Conservation (phyloP, 2,888 invertebrate species). For the Eutolmus rufibarbis region DNA sequence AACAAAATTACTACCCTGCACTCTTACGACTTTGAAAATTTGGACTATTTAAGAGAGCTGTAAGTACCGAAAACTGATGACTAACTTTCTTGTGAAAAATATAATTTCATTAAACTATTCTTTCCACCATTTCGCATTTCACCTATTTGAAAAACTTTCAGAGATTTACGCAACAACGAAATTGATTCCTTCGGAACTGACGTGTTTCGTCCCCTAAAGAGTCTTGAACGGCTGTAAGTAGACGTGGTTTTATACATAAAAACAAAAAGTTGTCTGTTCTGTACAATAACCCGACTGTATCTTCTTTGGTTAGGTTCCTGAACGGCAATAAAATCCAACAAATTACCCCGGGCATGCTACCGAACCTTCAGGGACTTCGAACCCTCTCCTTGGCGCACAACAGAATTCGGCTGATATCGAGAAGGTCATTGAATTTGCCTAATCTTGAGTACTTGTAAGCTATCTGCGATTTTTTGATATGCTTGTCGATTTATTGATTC, state of each 20-base stretch:
- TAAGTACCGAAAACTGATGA: slow-evolving; percentile 51
- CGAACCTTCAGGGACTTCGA: slow-evolving; percentile 57
- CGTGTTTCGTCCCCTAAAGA: slow-evolving; percentile 60
- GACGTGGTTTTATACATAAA: neutral
- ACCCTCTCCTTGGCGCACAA: slow-evolving; percentile 65
- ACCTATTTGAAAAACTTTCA: slow-evolving; percentile 53
- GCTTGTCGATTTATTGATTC: neutral
- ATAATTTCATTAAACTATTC: neutral
- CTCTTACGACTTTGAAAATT: slow-evolving; percentile 53
- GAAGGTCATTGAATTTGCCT: slow-evolving; percentile 58
- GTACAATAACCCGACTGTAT: neutral
- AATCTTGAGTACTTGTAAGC: slow-evolving; percentile 64
- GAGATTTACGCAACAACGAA: slow-evolving; percentile 65
- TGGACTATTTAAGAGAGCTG: slow-evolving; percentile 56
- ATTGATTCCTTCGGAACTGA: slow-evolving; percentile 58
- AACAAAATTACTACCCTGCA: slow-evolving; percentile 56
- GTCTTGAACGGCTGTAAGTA: slow-evolving; percentile 63
- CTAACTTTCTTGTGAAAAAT: neutral
- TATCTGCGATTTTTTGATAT: neutral
- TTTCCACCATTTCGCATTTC: neutral
- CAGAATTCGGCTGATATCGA: slow-evolving; percentile 56
- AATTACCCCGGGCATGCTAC: slow-evolving; percentile 59
- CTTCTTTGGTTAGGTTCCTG: slow-evolving; percentile 54
- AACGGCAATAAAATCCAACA: slow-evolving; percentile 61
- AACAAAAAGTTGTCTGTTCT: neutral